phyloP scores from a whole-genome alignment of 2,797 vertebrate species.

The Channallabes apus region DNA sequence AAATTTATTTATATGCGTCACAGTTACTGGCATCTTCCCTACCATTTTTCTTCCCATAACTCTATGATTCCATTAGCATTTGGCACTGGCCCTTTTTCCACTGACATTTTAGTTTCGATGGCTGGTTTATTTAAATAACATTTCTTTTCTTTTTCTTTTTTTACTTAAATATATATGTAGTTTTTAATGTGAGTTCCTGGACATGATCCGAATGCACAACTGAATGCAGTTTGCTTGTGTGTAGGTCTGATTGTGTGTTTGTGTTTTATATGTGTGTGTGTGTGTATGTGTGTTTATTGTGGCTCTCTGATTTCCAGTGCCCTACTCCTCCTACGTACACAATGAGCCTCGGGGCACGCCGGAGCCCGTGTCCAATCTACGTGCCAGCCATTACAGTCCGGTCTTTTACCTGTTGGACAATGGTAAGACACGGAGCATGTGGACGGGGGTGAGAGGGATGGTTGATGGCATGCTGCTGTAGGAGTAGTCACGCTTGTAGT shows the following conservation, averaged over 20 bases:
- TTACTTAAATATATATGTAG: neutral
- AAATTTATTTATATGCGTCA: neutral
- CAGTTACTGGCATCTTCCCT: neutral
- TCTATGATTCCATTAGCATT: neutral
- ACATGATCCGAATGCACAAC: neutral
- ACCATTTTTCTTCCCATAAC: neutral
- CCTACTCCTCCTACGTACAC: constrained; percentile 77
- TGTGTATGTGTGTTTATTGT: constrained; percentile 69
- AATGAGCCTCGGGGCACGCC: constrained; percentile 75
- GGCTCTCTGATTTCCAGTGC: constrained; percentile 78
- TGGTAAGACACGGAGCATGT: constrained; percentile 71
- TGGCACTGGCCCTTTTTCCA: neutral
- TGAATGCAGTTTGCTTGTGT: neutral
- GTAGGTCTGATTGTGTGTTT: constrained; percentile 41
- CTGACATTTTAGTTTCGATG: neutral
- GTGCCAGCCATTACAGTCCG: constrained; percentile 81
- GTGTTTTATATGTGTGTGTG: constrained; percentile 63
- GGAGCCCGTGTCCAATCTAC: constrained; percentile 77
- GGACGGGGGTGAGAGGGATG: constrained; percentile 28
- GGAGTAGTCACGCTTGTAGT: constrained; percentile 47
- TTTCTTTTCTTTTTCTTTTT: neutral
- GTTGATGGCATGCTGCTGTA: constrained; percentile 54
- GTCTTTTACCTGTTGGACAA: constrained; percentile 85
- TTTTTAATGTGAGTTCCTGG: neutral
- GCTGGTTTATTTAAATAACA: neutral